Conservation (phyloP, 2,113 vertebrate genomes). For the Actenoides hombroni region DNA sequence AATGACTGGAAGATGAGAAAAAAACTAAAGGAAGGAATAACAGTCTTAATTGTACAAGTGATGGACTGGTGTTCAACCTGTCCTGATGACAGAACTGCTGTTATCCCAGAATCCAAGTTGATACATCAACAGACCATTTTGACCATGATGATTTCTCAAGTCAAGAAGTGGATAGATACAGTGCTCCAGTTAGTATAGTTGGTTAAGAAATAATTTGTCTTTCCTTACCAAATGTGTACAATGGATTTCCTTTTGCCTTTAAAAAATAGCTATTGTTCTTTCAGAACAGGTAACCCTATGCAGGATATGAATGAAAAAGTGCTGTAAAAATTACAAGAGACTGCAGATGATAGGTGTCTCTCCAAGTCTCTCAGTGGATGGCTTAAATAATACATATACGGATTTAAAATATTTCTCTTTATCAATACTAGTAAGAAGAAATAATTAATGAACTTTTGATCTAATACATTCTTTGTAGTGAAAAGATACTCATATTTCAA, state of each 20-base stretch:
- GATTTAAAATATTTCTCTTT: neutral
- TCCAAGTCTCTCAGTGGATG: neutral
- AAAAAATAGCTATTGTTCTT: neutral
- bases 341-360: neutral
- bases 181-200: neutral
- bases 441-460: neutral
- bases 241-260: too few species aligned
- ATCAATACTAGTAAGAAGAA: neutral
- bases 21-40: neutral
- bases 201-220: neutral
- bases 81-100: neutral
- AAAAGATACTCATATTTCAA: neutral
- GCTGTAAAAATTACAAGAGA: neutral
- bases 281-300: neutral
- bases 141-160: neutral
- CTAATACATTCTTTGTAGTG: neutral
- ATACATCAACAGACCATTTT: neutral
- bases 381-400: neutral
- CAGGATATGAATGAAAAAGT: neutral
- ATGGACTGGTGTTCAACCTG: neutral
- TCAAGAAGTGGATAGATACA: neutral
- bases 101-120: neutral
- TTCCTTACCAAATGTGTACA: neutral
- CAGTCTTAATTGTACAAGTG: neutral
- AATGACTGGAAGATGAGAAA: neutral